Base-by-base conservation (phyloP, 2,113 vertebrate species). In the Brachypteracias leptosomus region DNA sequence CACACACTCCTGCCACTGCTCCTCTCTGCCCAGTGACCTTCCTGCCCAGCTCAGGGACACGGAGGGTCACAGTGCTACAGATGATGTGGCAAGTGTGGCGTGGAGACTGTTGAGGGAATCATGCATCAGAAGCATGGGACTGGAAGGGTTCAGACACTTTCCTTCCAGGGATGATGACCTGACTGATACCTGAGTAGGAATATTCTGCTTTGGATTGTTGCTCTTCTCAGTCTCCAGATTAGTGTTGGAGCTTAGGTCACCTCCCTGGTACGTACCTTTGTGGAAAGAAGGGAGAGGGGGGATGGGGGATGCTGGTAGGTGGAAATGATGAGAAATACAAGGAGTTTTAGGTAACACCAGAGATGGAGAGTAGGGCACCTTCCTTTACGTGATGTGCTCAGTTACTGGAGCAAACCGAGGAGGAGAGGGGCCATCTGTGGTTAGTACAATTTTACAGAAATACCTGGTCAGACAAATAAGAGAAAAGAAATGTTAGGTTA, bases 1-100 rank as follows among this genome's bases (percentile, higher is more conserved):
- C 26, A 2, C 2, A 1, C 9, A 2, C 40, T 62, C 36, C 67
- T 4, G 31, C 31, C 5, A 9, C 74, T 59, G 11, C 47, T 52
- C 8, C 19, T 67, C 55, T 31, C 40, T 22, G 29, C 68, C 28
- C 28, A 3, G 1, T 2, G 35, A 9, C 67, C 33, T 42, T 66
- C 10, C 38, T 25, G 44, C 63, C 7, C 1, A 2, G 17, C 10
- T 3, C 17, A 2, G 65, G 36, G 42, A 12, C 14, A 1, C 0
- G 10, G 28, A 38, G 29, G 36, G 24, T 40, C 13, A 1, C 1
- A 2, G 4, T 22, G 47, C 65, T 63, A 1, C 52, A 2, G 57
- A 3, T 33, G n/a, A 59, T 4, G 72, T 31, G 77, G 33, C 14
- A 12, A 6, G 6, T 5, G 9, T 10, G 52, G 3, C 0, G 0